These are phyloP conservation scores for Rhopalosiphum nymphaeae DNA, from an alignment of 2,888 invertebrate genomes.

Conservation along the genomic window DNA sequence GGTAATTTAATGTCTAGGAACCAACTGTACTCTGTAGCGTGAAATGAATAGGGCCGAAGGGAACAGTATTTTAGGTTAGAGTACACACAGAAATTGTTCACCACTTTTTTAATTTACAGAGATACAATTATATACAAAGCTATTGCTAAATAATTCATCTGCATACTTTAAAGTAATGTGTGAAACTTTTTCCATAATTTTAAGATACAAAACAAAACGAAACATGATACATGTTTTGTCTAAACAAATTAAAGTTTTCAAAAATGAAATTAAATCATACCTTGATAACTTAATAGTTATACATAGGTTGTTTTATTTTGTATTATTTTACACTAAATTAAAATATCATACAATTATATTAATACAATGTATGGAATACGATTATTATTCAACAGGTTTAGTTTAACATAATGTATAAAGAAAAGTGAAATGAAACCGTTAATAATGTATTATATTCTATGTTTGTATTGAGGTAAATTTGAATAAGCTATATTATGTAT, in stretches of 20 bases:
- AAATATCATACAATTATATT: too few relatives aligned
- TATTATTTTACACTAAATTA: background rate
- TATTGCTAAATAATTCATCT: slow-evolving; percentile 38
- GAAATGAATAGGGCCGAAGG: slow-evolving; percentile 55
- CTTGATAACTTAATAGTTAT: background rate
- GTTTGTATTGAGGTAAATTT: slow-evolving; percentile 8
- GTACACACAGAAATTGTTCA: slow-evolving; percentile 10
- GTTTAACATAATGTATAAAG: background rate
- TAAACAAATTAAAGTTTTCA: background rate
- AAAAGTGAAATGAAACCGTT: background rate
- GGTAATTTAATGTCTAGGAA: slow-evolving; percentile 53
- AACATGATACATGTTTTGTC: background rate
- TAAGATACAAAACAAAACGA: background rate
- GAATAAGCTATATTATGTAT: background rate
- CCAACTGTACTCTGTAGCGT: slow-evolving; percentile 4
- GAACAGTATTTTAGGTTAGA: slow-evolving; percentile 49
- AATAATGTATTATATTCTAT: background rate
- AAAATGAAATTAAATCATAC: background rate
- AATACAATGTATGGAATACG: background rate
- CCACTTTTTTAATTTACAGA: slow-evolving; percentile 38
- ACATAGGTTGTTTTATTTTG: background rate
- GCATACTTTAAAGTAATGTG: background rate
- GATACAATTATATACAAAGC: background rate
- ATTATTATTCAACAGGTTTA: background rate
- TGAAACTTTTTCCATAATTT: slow-evolving; percentile 41